Evolutionary conservation across 2,888 invertebrate genomes (phyloP).

Genomic region (Tinea semifulvella): DNA sequence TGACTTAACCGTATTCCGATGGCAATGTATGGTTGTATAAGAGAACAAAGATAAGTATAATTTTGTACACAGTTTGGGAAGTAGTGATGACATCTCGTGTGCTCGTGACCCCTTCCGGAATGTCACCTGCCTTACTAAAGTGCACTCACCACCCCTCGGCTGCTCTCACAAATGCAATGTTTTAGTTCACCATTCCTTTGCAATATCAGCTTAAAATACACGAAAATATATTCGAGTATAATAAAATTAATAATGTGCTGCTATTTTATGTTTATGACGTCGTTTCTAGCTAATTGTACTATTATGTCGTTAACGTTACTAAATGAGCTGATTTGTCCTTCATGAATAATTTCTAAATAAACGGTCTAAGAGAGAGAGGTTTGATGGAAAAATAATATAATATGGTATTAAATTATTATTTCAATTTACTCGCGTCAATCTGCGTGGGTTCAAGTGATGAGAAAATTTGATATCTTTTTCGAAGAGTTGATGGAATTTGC

Average conservation of each 20-base stretch:
- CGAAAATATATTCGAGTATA: neutral
- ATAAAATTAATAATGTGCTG: conserved; percentile 4
- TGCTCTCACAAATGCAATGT: conserved; percentile 1
- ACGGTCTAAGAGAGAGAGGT: no score
- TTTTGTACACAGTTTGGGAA: neutral
- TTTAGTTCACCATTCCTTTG: neutral
- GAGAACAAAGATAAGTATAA: no score
- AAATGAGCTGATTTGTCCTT: conserved; percentile 8
- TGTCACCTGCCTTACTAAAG: conserved; percentile 16
- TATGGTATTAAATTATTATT: no score
- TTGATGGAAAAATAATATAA: no score
- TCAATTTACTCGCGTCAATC: no score
- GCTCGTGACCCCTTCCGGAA: conserved; percentile 16
- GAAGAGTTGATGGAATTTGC: no score
- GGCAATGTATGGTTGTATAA: no score
- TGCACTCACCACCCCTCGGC: conserved; percentile 21
- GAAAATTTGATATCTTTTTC: no score
- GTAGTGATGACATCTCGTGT: conserved; percentile 20
- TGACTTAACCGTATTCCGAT: no score
- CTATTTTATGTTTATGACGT: conserved; percentile 1
- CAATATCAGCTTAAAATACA: neutral
- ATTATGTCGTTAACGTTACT: conserved; percentile 2
- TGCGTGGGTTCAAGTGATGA: no score
- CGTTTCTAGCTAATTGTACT: neutral
- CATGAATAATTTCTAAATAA: neutral